A percentile compares a stretch with the other conserved stretches of the same genome.
These are phyloP conservation scores for Scolanthus callimorphus DNA, from an alignment of 92 coral and sea anemone species.

Conservation along the genomic window DNA sequence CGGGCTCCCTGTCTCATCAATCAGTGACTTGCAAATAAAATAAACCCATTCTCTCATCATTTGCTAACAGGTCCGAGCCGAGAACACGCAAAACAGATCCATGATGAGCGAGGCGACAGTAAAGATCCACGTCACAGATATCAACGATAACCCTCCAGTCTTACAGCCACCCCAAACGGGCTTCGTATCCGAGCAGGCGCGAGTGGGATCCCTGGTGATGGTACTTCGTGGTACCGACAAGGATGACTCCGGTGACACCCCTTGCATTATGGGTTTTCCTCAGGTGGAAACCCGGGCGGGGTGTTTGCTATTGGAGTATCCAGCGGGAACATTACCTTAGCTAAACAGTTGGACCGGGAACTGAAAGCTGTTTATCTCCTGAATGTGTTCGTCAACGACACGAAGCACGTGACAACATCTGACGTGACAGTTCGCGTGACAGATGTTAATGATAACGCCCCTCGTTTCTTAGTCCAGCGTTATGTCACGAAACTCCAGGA, in stretches of 20 bases:
- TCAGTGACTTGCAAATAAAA: too few relatives aligned
- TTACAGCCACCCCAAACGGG: conserved; percentile 50
- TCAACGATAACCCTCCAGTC: conserved; percentile 81
- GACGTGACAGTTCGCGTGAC: conserved; percentile 44
- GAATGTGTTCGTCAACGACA: conserved; percentile 62
- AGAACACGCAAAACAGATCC: conserved; percentile 61
- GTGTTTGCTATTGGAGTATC: conserved; percentile 43
- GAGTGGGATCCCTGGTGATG: conserved; percentile 45
- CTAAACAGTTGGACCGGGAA: conserved; percentile 67
- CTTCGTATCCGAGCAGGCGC: conserved; percentile 67
- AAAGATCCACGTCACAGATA: conserved; percentile 61
- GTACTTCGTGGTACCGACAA: conserved; percentile 62
- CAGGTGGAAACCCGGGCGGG: conserved; percentile 44
- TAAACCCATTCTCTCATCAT: too few relatives aligned
- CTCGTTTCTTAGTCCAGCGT: conserved; percentile 53
- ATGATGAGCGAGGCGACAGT: conserved; percentile 64
- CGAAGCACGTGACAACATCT: conserved; percentile 44
- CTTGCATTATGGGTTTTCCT: conserved; percentile 44
- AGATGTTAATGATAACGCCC: conserved; percentile 90
- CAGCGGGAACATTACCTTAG: conserved; percentile 63
- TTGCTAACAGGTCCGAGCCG: conserved; percentile 64
- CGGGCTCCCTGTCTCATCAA: too few relatives aligned
- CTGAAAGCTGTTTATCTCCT: conserved; percentile 39
- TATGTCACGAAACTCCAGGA: conserved; percentile 43
- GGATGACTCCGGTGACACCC: conserved; percentile 45